Conservation (phyloP, 2,113 vertebrate species). For the Scartelaos histophorus region DNA sequence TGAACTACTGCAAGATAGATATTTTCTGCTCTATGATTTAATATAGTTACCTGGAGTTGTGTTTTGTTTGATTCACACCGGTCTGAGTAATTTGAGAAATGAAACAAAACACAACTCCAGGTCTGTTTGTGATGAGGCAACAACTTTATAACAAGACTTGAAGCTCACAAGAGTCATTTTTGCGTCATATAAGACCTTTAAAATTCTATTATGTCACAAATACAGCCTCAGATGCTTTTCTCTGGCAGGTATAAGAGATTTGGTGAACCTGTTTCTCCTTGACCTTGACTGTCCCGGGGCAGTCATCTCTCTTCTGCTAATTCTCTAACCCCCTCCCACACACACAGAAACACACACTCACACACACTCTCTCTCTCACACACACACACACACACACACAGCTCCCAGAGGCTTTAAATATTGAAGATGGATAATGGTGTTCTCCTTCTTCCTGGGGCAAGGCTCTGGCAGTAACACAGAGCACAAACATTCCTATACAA, state of each 20-base stretch:
- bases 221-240: too few species aligned
- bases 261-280: conserved; percentile 16
- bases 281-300: conserved; percentile 46
- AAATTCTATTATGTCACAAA: too few species aligned
- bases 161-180: too few species aligned
- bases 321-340: not conserved
- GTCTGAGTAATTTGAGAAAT: too few species aligned
- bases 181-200: too few species aligned
- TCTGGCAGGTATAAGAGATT: not conserved
- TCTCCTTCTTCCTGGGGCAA: conserved; percentile 39
- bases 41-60: too few species aligned
- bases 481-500: not conserved
- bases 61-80: too few species aligned
- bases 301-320: conserved; percentile 39
- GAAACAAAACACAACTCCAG: too few species aligned
- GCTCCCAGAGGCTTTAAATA: conserved; percentile 64
- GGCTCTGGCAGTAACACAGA: conserved; percentile 17
- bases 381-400: not conserved
- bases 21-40: too few species aligned
- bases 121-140: too few species aligned
- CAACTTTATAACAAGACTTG: too few species aligned
- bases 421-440: conserved; percentile 72
- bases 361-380: not conserved
- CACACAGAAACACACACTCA: not conserved
- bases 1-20: too few species aligned